Evolutionary conservation across 2,797 vertebrate genomes (phyloP).

Genomic region (Danio kyathit): DNA sequence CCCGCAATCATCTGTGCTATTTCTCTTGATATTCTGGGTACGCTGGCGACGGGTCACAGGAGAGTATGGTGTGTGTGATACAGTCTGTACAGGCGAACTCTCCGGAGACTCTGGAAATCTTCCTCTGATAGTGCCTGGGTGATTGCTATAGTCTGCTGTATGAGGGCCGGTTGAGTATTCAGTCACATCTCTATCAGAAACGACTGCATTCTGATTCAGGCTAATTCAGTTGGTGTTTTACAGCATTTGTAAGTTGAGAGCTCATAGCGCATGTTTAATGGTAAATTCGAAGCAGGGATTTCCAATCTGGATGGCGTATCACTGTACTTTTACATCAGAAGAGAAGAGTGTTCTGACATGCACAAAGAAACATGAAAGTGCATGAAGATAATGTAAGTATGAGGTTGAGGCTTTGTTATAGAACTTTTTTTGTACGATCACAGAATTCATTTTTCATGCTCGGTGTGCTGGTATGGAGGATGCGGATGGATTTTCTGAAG

Average conservation of each 20-base stretch:
- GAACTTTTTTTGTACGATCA: conserved; percentile 36
- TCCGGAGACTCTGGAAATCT: conserved; percentile 29
- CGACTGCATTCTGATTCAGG: neutral
- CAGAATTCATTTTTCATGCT: conserved; percentile 40
- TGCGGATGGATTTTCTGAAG: conserved; percentile 8
- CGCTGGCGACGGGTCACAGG: conserved; percentile 64
- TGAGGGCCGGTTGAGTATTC: neutral
- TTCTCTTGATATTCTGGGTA: conserved; percentile 69
- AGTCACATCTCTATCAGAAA: conserved; percentile 41
- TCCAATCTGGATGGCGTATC: neutral
- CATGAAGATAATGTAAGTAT: conserved; percentile 44
- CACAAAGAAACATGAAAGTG: conserved; percentile 57
- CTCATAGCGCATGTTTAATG: conserved; percentile 24
- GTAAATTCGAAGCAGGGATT: conserved; percentile 21
- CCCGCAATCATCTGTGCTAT: conserved; percentile 70
- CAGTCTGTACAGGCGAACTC: conserved; percentile 46
- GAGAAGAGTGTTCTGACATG: conserved; percentile 16
- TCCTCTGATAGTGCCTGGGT: conserved; percentile 31
- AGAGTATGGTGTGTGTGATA: conserved; percentile 49
- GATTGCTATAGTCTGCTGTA: conserved; percentile 18
- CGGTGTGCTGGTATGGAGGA: conserved; percentile 1
- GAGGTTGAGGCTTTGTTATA: conserved; percentile 45
- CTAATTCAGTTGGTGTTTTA: conserved; percentile 14
- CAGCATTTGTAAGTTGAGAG: conserved; percentile 18
- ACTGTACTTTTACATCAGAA: conserved; percentile 33